A percentile compares a stretch with the other conserved stretches of the same genome.
Conservation (phyloP, 2,113 vertebrate genomes). For the Cairina moschata region DNA sequence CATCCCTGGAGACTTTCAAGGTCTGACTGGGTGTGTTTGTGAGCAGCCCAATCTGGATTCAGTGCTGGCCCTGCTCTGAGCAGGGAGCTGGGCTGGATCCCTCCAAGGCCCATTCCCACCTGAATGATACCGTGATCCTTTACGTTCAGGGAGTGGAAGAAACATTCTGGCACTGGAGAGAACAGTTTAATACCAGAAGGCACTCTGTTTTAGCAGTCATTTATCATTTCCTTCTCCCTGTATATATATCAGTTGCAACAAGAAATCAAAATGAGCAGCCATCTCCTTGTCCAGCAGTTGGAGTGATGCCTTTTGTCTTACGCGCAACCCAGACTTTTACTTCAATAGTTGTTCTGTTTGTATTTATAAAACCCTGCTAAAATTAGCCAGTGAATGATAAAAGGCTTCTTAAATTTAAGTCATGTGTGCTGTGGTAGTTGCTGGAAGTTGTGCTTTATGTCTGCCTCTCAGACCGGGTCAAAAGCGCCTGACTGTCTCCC, state of each 20-base stretch:
- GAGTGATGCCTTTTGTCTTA: not conserved
- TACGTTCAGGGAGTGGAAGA: not conserved
- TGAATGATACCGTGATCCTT: not conserved
- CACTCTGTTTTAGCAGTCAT: not conserved
- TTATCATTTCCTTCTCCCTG: not conserved
- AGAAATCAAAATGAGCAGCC: not conserved
- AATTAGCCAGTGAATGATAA: not conserved
- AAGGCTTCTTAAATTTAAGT: not conserved
- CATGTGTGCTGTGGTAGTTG: not conserved
- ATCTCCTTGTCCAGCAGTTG: not conserved
- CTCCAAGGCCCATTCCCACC: not conserved
- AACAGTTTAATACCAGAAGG: not conserved
- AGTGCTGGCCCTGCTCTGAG: not conserved
- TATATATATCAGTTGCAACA: not conserved
- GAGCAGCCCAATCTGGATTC: not conserved
- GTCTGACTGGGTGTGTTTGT: not conserved
- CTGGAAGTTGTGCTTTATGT: not conserved
- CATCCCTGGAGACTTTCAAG: not conserved
- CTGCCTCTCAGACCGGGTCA: not conserved
- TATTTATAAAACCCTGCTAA: not conserved
- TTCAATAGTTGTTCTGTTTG: not conserved
- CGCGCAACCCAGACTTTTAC: not conserved
- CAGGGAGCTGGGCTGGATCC: not conserved
- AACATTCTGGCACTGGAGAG: not conserved
- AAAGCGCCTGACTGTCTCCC: constrained; percentile 18